phyloP scores from a whole-genome alignment of 1,140 invertebrate species.

The Thereuonema tuberculata region DNA sequence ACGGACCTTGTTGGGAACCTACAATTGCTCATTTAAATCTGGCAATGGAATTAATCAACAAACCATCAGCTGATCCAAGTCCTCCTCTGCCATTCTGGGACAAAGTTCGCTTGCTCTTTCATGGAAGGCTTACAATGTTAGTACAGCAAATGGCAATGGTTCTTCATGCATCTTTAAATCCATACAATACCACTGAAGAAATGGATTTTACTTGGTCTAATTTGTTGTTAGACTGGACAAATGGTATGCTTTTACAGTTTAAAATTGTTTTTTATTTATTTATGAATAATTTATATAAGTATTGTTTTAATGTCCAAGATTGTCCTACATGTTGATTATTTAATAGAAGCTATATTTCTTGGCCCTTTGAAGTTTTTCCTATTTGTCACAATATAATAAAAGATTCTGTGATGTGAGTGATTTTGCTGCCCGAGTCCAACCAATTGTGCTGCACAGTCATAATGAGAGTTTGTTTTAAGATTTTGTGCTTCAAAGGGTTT shows the following conservation, averaged over 20 bases:
- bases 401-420: too few relatives aligned
- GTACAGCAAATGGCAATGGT: conserved; percentile 72
- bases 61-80: conserved; percentile 80
- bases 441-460: too few relatives aligned
- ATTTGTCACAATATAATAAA: too few relatives aligned
- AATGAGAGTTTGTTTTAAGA: too few relatives aligned
- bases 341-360: too few relatives aligned
- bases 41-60: conserved; percentile 42
- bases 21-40: conserved; percentile 90
- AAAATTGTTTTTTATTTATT: neutral
- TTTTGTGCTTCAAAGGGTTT: too few relatives aligned
- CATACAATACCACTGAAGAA: conserved; percentile 96
- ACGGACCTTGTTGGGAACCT: conserved; percentile 98
- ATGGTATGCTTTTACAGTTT: conserved; percentile 45
- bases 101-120: conserved; percentile 81
- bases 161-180: conserved; percentile 88
- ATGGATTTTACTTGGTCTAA: conserved; percentile 94
- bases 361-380: conserved; percentile 12
- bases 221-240: conserved; percentile 88
- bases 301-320: too few relatives aligned
- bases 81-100: conserved; percentile 93
- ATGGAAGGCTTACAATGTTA: conserved; percentile 78
- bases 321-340: too few relatives aligned
- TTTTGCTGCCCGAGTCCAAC: too few relatives aligned
- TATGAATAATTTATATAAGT: neutral